Conservation (phyloP, 2,797 vertebrate genomes). For the Capromys pilorides region DNA sequence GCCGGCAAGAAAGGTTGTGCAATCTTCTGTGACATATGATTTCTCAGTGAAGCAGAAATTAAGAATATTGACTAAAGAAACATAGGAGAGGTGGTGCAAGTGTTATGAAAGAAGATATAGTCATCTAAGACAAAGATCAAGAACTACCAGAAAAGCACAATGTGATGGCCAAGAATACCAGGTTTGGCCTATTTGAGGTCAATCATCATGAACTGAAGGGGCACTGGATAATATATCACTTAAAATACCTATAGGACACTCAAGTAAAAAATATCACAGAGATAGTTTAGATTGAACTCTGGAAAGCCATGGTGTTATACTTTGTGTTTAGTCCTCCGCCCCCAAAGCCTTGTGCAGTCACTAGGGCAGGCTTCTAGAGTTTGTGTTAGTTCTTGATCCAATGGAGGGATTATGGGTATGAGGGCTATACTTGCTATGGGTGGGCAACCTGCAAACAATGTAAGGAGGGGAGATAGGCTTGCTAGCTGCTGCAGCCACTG, state of each 20-base stretch:
- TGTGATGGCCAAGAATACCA: background rate
- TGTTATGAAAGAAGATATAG: background rate
- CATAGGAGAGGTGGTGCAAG: background rate
- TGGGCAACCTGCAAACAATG: too few species aligned
- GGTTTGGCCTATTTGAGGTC: background rate
- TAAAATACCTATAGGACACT: background rate
- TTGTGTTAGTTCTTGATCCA: too few species aligned
- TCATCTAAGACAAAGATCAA: background rate
- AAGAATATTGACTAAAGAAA: background rate
- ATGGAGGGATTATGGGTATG: too few species aligned
- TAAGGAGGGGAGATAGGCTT: too few species aligned
- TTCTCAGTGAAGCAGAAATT: slow-evolving; percentile 23
- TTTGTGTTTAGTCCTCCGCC: too few species aligned
- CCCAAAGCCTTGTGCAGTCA: too few species aligned
- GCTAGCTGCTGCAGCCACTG: too few species aligned
- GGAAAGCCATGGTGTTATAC: background rate
- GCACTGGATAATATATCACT: background rate
- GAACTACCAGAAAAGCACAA: background rate
- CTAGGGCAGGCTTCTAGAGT: too few species aligned
- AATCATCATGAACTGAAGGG: background rate
- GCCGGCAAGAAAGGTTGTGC: background rate
- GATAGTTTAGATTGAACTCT: background rate
- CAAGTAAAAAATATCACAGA: background rate
- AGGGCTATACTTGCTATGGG: too few species aligned
- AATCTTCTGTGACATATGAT: slow-evolving; percentile 19